Conservation (phyloP, 2,888 invertebrate genomes). For the Taphrorychus bicolor region DNA sequence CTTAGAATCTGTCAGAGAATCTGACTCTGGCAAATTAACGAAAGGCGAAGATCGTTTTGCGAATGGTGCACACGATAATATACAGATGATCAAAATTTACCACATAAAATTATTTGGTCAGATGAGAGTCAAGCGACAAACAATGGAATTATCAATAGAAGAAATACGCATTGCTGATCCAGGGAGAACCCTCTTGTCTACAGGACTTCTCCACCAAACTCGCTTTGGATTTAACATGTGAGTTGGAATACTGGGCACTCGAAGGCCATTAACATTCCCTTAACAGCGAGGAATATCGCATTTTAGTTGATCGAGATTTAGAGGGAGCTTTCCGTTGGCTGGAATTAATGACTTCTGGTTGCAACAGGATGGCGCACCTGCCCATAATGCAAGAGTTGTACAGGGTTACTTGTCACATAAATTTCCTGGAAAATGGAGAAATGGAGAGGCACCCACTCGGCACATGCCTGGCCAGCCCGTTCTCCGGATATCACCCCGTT, state of each 20-base stretch:
- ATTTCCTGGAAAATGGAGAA: background rate
- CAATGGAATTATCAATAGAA: background rate
- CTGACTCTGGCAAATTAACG: background rate
- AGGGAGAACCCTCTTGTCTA: background rate
- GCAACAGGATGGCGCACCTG: background rate
- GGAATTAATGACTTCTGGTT: background rate
- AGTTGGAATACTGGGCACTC: background rate
- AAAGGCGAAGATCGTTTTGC: background rate
- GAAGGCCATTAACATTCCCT: background rate
- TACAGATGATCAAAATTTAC: background rate
- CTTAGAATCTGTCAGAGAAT: background rate
- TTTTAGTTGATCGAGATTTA: background rate
- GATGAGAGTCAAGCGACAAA: background rate
- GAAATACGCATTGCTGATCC: background rate
- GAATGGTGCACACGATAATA: background rate
- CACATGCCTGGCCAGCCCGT: background rate
- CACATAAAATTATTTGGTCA: background rate
- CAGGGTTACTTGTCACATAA: background rate
- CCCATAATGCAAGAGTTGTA: background rate
- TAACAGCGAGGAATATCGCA: background rate
- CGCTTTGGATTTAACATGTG: background rate
- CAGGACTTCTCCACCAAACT: background rate
- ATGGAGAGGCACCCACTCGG: too few species aligned
- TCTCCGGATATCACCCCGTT: background rate
- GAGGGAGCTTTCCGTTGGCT: background rate